Base-by-base conservation (phyloP, 2,113 vertebrate genomes). In the Antennarius striatus region DNA sequence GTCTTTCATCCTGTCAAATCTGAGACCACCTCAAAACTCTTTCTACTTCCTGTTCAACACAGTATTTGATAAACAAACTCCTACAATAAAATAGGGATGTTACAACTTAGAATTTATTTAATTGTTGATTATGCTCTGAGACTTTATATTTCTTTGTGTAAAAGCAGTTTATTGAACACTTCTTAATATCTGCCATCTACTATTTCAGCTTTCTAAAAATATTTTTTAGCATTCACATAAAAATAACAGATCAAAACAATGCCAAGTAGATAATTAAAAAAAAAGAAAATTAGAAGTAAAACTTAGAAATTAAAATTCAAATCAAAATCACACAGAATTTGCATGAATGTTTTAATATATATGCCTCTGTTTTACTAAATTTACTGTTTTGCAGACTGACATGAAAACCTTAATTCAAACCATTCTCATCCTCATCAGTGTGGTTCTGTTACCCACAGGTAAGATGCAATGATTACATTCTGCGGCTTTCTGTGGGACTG, bases 1-100 rank as follows among this genome's bases (percentile, higher is more conserved):
- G 9, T 48, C 75, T 85, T 86, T 83, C 69, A 84, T 79, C 76
- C 74, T 5, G 77, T 77, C 51, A 66, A 81, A 80, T 82, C 88
- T 81, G 77, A 88, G 88, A 91, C 90, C 89, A 90, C 90, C 90
- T 80, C 90, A 91, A 89, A 84, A 79, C 81, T 75, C 80, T 60
- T 78, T 58, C 66, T 61, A 59, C 74, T 82, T 77, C 81, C 77
- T 82, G 67, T 5, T 56, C 32, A 62, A 52, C 29, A 10, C 32
- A 36, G 32, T 4, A 7, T 3, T 36, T 36, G 32, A 36, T 36
- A 36, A 36, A 36, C 32, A 36, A 36, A 36, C 32, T 22, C 22
- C 22, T 22, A 36, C 4, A 36, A 36, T 36, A 36, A 36, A 36
- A 36, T 36, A 36, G 32, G 32, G 32, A 36, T 36, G 32, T 36